A percentile compares a stretch with the other conserved stretches of the same genome.
Conservation (phyloP, 2,113 vertebrate species). For the Pomatostomus ruficeps region DNA sequence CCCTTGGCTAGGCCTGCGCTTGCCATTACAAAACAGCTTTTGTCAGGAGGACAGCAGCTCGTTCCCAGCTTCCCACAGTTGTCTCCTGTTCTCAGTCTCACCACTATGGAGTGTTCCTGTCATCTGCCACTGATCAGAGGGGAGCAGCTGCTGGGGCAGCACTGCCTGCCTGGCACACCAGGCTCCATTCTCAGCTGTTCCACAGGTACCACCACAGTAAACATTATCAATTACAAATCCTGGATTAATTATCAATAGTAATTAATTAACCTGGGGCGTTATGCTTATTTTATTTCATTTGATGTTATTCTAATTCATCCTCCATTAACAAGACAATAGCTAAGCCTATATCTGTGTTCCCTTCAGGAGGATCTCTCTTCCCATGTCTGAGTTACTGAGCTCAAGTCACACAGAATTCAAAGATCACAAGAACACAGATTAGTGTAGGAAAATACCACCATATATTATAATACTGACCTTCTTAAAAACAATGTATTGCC, state of each 20-base stretch:
- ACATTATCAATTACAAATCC: not conserved
- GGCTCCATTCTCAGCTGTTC: not conserved
- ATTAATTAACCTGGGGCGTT: not conserved
- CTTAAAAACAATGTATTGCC: constrained; percentile 5
- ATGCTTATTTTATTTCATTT: not conserved
- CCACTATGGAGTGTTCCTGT: not conserved
- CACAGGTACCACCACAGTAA: not conserved
- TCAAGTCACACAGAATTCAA: not conserved
- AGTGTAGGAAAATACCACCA: not conserved
- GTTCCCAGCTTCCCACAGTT: not conserved
- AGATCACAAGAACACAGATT: not conserved
- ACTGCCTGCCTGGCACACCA: not conserved
- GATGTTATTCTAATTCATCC: not conserved
- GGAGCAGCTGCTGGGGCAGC: not conserved
- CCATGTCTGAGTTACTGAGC: not conserved
- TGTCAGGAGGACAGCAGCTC: not conserved
- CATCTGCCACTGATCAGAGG: not conserved
- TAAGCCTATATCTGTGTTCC: not conserved
- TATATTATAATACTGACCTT: not conserved
- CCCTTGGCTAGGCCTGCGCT: not conserved
- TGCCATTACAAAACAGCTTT: not conserved
- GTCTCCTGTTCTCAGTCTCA: not conserved
- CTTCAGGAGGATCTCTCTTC: not conserved
- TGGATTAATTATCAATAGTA: not conserved
- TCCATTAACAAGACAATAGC: not conserved